Evolutionary conservation across 2,888 invertebrate species (phyloP), one percentile per base, ranked within the genome.

Genomic region (Halocaridina rubra): DNA sequence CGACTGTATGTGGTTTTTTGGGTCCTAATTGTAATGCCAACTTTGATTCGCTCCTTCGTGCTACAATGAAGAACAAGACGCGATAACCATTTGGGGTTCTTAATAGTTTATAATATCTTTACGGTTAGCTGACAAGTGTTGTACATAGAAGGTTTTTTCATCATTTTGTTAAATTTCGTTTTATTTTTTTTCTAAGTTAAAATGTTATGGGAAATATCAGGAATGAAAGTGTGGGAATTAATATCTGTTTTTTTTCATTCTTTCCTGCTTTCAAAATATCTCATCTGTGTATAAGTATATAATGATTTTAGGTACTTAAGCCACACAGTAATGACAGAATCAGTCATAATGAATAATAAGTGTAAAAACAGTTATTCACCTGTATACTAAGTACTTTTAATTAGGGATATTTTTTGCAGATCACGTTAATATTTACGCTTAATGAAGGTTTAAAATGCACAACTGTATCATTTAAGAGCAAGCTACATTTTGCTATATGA

Each of bases 11-110:
- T n/a, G n/a, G n/a, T n/a, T n/a, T n/a, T n/a, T n/a, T n/a, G n/a
- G n/a, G n/a, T n/a, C n/a, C n/a, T 30, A 30, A 5, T 29, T n/a
- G 39, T 13, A n/a, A 30, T 46, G 8, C 29, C 22, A 81, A 85
- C 57, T 86, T 86, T 30, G 86, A 86, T 53, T 75, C 86, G 3
- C 79, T 86, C n/a, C 79, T 86, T 19, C 74, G 79, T 10, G 86
- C 74, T 64, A 79, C 81, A 29, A 61, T 81, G 81, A 72, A 71
- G 69, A 80, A 61, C 24, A 78, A 57, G 19, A 19, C 53, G 29
- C 86, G 86, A 86, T 86, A 81, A 86, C 86, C 86, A 64, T 59
- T n/a, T 67, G 81, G 71, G 82, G 24, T 71, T 4, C 29, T 30
- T 84, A 84, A 78, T 61, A 27, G 53, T 71, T 78, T 39, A 61